Base-by-base conservation (phyloP, 2,888 invertebrate genomes). In the Lochmaea capreae region DNA sequence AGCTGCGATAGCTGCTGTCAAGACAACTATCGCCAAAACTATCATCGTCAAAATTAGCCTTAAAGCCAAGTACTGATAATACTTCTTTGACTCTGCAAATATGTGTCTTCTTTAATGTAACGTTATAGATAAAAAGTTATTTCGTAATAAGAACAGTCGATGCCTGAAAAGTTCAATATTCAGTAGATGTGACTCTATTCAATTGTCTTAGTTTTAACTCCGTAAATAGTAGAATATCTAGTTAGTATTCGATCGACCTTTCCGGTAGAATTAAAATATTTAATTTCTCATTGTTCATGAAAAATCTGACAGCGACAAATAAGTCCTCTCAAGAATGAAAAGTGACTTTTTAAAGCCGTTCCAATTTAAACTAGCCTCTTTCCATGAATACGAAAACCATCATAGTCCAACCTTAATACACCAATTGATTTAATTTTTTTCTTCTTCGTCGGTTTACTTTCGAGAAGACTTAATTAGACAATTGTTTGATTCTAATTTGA, bases 401-500 rank as follows among this genome's bases (percentile, higher is more conserved):
- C 75, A 74, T 49, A 63, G 67, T 70, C 74, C 70, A 58, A 72
- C 66, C 72, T 74, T 68, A 75, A 79, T 76, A 79, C 76, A 79
- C 78, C 80, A 82, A 82, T 81, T 82, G 83, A 84, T 83, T 84
- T 79, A 79, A 76, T 78, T 78, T 63, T 42, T 63, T 33, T 52
- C 54, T 63, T 57, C n/a, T 63, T 65, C 79, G 72, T 76, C 74
- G 77, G 76, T 54, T 63, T 54, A 65, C 70, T 67, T 78, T 58
- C 18, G 26, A 59, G 81, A 83, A 83, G 83, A 83, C 83, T 84
- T 84, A 85, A 85, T 85, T 84, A 84, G 83, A 84, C 85, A 83
- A 85, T 84, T 85, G 85, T 85, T 85, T 85, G 85, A 85, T 84
- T 81, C 82, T 83, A 84, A 85, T 84, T 83, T 83, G 82, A 84